Conservation (phyloP, 2,888 invertebrate species). For the Endomychus coccineus region DNA sequence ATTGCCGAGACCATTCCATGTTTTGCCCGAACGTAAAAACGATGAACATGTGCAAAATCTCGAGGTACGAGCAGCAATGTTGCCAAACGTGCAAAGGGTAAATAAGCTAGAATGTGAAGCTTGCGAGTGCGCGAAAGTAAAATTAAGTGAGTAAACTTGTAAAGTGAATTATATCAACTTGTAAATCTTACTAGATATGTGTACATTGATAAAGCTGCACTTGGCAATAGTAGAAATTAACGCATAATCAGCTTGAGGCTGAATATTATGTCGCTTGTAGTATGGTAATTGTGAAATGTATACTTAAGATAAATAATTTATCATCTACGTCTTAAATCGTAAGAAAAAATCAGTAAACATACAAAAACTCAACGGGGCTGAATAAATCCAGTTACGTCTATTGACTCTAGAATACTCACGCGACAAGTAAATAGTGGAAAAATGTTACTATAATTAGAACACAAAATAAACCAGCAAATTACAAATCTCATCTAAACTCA, state of each 20-base stretch:
- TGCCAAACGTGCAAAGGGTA: constrained; percentile 65
- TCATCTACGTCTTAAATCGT: constrained; percentile 11
- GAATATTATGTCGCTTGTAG: constrained; percentile 13
- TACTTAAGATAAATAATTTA: background rate
- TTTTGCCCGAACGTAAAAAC: constrained; percentile 81
- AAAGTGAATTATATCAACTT: constrained; percentile 12
- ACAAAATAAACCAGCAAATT: no score
- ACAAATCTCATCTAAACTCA: no score
- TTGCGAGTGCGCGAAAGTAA: constrained; percentile 7
- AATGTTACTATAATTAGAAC: no score
- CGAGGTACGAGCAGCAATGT: constrained; percentile 78
- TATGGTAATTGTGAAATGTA: constrained; percentile 6
- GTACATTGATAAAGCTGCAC: constrained; percentile 21
- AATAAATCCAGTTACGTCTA: no score
- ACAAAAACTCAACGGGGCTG: no score
- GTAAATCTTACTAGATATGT: constrained; percentile 16
- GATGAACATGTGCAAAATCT: constrained; percentile 81
- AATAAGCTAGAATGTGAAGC: constrained; percentile 7
- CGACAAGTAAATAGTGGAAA: no score
- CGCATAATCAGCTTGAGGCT: constrained; percentile 8
- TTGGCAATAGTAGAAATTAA: constrained; percentile 23
- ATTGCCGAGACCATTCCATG: constrained; percentile 74
- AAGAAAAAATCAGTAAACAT: background rate
- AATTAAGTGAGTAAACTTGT: constrained; percentile 11
- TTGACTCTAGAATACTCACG: no score